phyloP scores from a whole-genome alignment of 2,888 invertebrate genomes.

The Taenaris catops region DNA sequence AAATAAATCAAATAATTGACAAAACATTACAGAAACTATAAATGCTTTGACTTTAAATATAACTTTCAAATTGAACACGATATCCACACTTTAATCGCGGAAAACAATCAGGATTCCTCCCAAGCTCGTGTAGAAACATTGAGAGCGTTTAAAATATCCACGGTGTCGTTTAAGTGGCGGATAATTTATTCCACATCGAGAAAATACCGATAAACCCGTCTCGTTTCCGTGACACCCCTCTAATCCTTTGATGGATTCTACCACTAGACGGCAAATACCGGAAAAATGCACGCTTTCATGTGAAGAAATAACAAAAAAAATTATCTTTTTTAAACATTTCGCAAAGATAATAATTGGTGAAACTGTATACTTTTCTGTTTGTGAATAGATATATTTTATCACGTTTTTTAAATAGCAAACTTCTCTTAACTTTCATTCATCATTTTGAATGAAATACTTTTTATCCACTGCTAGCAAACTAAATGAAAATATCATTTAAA shows the following conservation, averaged over 20 bases:
- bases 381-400: too few relatives aligned
- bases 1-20: too few relatives aligned
- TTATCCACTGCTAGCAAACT: too few relatives aligned
- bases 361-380: too few relatives aligned
- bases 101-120: conserved; percentile 24
- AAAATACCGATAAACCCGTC: conserved; percentile 62
- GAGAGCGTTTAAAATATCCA: conserved; percentile 40
- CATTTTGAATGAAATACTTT: too few relatives aligned
- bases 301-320: conserved; percentile 47
- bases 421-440: too few relatives aligned
- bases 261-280: conserved; percentile 47
- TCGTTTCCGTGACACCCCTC: conserved; percentile 50
- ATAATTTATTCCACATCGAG: conserved; percentile 71
- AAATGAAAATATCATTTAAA: too few relatives aligned
- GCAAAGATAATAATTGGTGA: too few relatives aligned
- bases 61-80: conserved; percentile 19
- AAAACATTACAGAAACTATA: too few relatives aligned
- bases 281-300: conserved; percentile 52
- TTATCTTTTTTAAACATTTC: conserved; percentile 28
- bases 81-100: conserved; percentile 21
- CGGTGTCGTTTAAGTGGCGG: conserved; percentile 55
- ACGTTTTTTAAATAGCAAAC: conserved; percentile 14
- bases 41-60: too few relatives aligned
- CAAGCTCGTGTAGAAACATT: conserved; percentile 24
- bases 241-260: conserved; percentile 76